Conservation (phyloP, 2,888 invertebrate genomes). For the Machimus rusticus region DNA sequence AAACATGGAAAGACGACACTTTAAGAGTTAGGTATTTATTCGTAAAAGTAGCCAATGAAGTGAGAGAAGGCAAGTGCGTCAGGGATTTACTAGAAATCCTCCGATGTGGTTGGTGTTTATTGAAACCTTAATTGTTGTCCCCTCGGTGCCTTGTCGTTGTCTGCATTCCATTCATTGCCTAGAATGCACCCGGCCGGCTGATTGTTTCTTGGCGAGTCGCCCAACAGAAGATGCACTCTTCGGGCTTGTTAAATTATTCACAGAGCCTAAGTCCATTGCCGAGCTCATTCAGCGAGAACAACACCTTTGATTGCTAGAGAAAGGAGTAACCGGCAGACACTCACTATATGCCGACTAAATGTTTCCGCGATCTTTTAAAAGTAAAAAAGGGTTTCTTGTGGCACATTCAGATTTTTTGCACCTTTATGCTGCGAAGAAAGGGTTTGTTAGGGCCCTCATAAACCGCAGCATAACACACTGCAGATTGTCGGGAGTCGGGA, state of each 20-base stretch:
- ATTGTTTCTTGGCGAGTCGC: neutral
- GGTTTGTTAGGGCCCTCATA: neutral
- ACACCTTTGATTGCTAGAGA: neutral
- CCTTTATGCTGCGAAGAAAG: neutral
- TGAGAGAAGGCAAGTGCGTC: neutral
- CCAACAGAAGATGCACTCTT: neutral
- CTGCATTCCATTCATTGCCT: neutral
- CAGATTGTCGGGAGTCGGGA: neutral
- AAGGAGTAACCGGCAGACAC: constrained; percentile 6
- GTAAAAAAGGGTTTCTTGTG: neutral
- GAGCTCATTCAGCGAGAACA: neutral
- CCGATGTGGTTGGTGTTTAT: neutral
- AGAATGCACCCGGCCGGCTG: neutral
- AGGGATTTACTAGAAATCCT: neutral
- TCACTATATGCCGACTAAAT: neutral
- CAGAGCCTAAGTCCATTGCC: neutral
- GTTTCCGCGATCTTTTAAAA: constrained; percentile 10
- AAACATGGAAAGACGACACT: too few relatives aligned
- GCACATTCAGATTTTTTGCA: neutral
- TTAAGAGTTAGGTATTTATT: too few relatives aligned
- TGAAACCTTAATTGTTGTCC: neutral
- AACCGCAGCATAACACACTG: neutral
- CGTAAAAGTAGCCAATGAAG: neutral
- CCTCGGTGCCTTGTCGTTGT: neutral
- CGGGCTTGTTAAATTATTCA: constrained; percentile 5